Percentiles rank a stretch among this genome's conserved stretches.
Evolutionary conservation across 2,888 invertebrate genomes (phyloP).

Genomic region (Orthosia incerta): DNA sequence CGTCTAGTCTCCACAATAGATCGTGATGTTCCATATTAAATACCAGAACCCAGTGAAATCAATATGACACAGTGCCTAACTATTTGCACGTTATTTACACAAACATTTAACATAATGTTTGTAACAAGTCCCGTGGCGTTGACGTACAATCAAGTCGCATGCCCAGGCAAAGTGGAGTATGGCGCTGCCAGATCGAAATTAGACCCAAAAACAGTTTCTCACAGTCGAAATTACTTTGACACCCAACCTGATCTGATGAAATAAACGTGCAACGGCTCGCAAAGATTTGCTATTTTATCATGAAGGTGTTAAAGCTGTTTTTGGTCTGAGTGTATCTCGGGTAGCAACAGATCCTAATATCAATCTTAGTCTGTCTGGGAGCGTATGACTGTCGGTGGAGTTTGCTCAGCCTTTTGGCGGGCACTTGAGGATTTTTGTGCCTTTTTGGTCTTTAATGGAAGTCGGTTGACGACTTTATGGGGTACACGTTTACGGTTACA

Average conservation of each 20-base stretch:
- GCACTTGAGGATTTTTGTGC: constrained; percentile 66
- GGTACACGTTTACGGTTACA: constrained; percentile 48
- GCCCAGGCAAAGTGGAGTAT: constrained; percentile 69
- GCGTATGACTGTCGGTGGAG: constrained; percentile 72
- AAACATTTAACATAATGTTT: constrained; percentile 73
- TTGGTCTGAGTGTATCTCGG: constrained; percentile 63
- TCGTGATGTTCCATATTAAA: constrained; percentile 24
- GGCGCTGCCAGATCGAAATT: constrained; percentile 49
- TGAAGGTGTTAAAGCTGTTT: constrained; percentile 63
- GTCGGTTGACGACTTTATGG: constrained; percentile 69
- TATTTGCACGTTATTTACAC: constrained; percentile 73
- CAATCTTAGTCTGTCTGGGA: constrained; percentile 73
- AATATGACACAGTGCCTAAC: constrained; percentile 50
- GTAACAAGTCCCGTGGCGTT: constrained; percentile 67
- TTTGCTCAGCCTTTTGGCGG: constrained; percentile 76
- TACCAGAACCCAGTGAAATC: constrained; percentile 39
- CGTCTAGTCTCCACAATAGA: neutral
- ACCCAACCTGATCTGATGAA: constrained; percentile 50
- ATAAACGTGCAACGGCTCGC: constrained; percentile 44
- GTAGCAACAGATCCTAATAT: constrained; percentile 77
- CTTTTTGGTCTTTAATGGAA: constrained; percentile 68
- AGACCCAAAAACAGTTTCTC: constrained; percentile 57
- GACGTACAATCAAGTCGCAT: constrained; percentile 70
- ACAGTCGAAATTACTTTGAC: constrained; percentile 67
- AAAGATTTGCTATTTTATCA: constrained; percentile 61